Evolutionary conservation across 53 echinoderm and acorn worm species (phyloP), one percentile per base, ranked within the genome.

Genomic region (Holothuria scabra): DNA sequence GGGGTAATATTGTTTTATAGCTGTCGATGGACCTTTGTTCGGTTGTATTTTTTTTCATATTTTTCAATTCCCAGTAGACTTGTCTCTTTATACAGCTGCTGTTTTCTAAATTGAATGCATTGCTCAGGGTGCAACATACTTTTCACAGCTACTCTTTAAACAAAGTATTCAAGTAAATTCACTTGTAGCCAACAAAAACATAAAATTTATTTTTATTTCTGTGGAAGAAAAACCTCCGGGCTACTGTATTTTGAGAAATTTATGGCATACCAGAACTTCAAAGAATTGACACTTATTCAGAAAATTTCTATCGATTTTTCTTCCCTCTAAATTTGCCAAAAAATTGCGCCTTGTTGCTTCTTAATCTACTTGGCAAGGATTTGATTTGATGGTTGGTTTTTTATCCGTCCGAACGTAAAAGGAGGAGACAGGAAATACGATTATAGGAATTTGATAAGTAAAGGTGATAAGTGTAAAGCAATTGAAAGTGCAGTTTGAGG

Each of bases 301-400:
- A 13, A 65, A 65, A 29, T 65, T 24, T 65, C 13, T 65, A 72
- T 72, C 28, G 72, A 72, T 72, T 72, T 32, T 38, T 72, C 25
- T 20, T 25, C 34, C 12, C 37, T 44, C 48, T 48, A 35, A 22
- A 44, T 25, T 72, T 38, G 14, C 46, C 48, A 48, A 9, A 67
- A 26, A 72, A 44, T 38, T 72, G 72, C 72, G 21, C 72, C 46
- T 44, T 46, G 25, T 38, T 46, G 25, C 48, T 44, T 46, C 46
- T 72, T 72, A 72, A 46, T 72, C 72, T 72, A 19, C 44, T 72
- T 34, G 72, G 46, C 25, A 44, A 72, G 46, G 44, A 72, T 72
- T 72, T 72, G 48, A 72, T 72, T 72, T 72, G 41, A 46, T 48
- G 26, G 48, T 72, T 72, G 44, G 72, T 13, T 67, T 72, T 70